phyloP scores from a whole-genome alignment of 1,140 invertebrate genomes.

The Zaprionus capensis region DNA sequence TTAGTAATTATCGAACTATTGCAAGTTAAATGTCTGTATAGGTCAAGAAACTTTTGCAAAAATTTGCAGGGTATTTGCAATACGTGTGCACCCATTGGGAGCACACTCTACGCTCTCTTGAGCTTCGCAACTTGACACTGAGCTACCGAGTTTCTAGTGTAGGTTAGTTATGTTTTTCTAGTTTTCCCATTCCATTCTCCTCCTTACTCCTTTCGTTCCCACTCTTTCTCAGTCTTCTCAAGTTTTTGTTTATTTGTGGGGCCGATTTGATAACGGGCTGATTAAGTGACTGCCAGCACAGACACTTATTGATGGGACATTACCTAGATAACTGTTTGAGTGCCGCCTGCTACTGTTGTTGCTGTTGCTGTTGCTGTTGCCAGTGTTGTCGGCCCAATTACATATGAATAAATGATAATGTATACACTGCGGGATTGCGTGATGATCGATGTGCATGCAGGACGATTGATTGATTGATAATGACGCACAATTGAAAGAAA shows the following conservation, averaged over 20 bases:
- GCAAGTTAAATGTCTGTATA: no score
- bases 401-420: conserved; percentile 3
- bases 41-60: neutral
- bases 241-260: conserved; percentile 20
- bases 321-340: conserved; percentile 54
- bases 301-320: conserved; percentile 70
- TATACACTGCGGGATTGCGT: conserved; percentile 5
- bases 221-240: neutral
- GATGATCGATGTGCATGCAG: conserved; percentile 24
- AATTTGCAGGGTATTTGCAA: neutral
- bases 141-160: neutral
- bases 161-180: conserved; percentile 5
- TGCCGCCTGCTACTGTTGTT: conserved; percentile 7
- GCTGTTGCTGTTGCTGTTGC: conserved; percentile 9
- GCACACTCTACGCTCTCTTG: neutral
- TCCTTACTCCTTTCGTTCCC: neutral
- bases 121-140: neutral
- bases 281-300: conserved; percentile 55
- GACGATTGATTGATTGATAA: conserved; percentile 34
- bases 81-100: neutral
- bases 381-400: conserved; percentile 20
- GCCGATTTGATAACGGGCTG: conserved; percentile 45
- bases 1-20: no score
- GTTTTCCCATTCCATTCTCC: neutral
- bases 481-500: neutral